Percentiles rank a stretch among this genome's conserved stretches.
Evolutionary conservation across 2,888 invertebrate genomes (phyloP).

Genomic region (Archips xylosteana): DNA sequence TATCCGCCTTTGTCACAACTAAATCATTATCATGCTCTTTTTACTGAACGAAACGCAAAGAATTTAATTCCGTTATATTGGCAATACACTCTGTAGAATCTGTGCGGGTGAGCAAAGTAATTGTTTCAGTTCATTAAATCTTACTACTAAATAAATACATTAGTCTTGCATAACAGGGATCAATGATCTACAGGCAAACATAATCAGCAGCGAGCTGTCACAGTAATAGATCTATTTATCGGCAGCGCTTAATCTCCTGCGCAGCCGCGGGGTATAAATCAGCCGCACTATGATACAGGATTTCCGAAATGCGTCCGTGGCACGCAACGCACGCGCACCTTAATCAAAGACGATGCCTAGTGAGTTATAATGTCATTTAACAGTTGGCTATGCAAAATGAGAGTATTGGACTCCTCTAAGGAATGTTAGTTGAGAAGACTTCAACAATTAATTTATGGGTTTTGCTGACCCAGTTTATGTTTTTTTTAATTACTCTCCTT

Average conservation of each 20-base stretch:
- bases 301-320: slow-evolving; percentile 43
- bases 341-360: slow-evolving; percentile 10
- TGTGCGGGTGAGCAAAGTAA: no score
- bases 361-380: slow-evolving; percentile 17
- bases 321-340: slow-evolving; percentile 41
- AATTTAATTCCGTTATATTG: no score
- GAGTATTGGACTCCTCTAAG: not conserved
- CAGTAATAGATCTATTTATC: slow-evolving; percentile 8
- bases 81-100: no score
- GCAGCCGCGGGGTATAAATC: slow-evolving; percentile 19
- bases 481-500: no score
- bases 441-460: no score
- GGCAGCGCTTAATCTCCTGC: slow-evolving; percentile 9
- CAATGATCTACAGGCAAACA: not conserved
- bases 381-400: slow-evolving; percentile 10
- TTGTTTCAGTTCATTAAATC: no score
- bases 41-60: no score
- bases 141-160: not conserved
- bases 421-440: not conserved
- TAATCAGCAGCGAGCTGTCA: slow-evolving; percentile 8
- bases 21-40: no score
- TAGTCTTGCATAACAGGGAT: not conserved
- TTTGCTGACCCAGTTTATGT: no score
- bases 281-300: slow-evolving; percentile 21
- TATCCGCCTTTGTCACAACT: no score